Base-by-base conservation (phyloP, 2,797 vertebrate genomes). In the Peromyscus melanophrys region DNA sequence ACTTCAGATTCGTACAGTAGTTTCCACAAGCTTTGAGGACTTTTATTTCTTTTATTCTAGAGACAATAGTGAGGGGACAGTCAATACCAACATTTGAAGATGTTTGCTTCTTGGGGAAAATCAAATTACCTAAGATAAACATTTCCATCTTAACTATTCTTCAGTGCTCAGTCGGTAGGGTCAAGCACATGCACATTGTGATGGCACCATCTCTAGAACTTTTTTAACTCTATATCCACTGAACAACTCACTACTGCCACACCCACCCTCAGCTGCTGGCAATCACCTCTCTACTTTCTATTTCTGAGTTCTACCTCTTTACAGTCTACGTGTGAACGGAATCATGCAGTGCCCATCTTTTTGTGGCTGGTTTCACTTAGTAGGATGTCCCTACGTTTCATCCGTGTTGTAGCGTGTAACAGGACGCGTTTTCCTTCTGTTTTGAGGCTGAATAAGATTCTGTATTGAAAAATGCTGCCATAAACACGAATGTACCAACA, bases 51-150 rank as follows among this genome's bases (percentile, higher is more conserved):
- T 73, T 94, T 94, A 52, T 95, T 95, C 95, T 85, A 77, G 81
- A 96, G 90, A 92, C 77, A 98, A 95, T 57, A 75, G 91, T 93
- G 88, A 81, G 65, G 61, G 55, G 77, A 87, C 95, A 95, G 87
- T 90, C 92, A 97, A 92, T 96, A 90, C 82, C 31, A 95, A 88
- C n/a, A 57, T 88, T 92, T 90, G 55, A 90, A 90, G 61, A 86
- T 90, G 96, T 97, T 98, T 98, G 92, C 95, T 97, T 97, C 97
- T 97, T 96, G 59, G 95, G 31, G 52, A 98, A 98, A 98, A 96
- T 96, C 92, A 92, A 98, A 97, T 94, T 92, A 63, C 19, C 34
- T 77, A 77, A 96, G 76, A 85, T 84, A 89, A 80, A 91, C 86
- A 63, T 63, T 82, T 89, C 75, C 13, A 67, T 65, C 77, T 84